phyloP scores from a whole-genome alignment of 2,113 vertebrate genomes.

The Platysternon megacephalum region DNA sequence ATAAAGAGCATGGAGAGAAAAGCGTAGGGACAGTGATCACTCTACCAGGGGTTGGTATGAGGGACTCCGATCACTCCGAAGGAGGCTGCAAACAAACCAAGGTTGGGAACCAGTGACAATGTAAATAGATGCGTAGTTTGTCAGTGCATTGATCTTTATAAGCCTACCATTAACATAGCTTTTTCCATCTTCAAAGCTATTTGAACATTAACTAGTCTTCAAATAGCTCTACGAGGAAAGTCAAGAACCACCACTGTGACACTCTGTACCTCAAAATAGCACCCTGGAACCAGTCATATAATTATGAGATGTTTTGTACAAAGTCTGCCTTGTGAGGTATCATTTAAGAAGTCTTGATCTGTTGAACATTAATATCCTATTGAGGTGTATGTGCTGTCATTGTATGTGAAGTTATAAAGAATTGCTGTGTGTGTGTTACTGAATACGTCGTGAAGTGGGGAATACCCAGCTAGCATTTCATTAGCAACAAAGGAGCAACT shows the following conservation, averaged over 20 bases:
- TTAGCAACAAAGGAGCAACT: too few relatives aligned
- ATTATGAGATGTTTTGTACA: too few relatives aligned
- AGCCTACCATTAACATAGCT: background rate
- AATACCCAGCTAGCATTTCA: too few relatives aligned
- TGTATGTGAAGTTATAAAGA: too few relatives aligned
- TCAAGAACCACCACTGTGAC: background rate
- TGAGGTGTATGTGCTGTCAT: too few relatives aligned
- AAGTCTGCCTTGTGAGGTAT: too few relatives aligned
- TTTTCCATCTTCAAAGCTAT: background rate
- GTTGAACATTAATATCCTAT: too few relatives aligned
- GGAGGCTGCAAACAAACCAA: background rate
- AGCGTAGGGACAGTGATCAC: background rate
- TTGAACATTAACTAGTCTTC: background rate
- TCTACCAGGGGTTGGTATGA: background rate
- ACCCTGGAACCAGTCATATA: too few relatives aligned
- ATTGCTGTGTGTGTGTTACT: too few relatives aligned
- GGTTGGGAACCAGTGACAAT: background rate
- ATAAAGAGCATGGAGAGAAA: background rate
- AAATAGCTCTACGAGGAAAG: background rate
- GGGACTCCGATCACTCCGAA: background rate
- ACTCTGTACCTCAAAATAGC: too few relatives aligned
- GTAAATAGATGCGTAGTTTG: background rate
- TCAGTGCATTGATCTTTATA: background rate
- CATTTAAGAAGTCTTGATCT: too few relatives aligned
- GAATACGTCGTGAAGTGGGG: too few relatives aligned